These are phyloP conservation scores for Archips crataeganus DNA, from an alignment of 2,888 invertebrate genomes.

Conservation along the genomic window DNA sequence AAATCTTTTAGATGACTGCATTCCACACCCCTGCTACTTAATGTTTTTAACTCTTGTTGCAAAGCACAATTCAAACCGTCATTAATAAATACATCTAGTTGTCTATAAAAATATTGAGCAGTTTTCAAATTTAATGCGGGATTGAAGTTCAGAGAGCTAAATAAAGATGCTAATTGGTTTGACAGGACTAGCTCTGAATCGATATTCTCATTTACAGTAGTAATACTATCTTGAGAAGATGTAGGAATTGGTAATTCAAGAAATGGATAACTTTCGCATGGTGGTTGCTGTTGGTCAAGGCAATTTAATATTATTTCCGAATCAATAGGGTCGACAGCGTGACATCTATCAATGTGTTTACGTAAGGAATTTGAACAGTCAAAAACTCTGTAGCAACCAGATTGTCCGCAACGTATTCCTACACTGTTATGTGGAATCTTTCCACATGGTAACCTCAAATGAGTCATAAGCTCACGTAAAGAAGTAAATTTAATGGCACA, in stretches of 20 bases:
- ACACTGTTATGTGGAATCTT: too few species aligned
- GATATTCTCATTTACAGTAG: neutral
- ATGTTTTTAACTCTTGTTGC: neutral
- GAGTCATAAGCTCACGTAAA: too few species aligned
- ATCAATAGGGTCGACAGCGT: too few species aligned
- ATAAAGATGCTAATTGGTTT: constrained; percentile 1
- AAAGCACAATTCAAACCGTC: neutral
- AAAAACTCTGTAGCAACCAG: too few species aligned
- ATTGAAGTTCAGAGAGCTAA: neutral
- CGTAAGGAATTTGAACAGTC: too few species aligned
- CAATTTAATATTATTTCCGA: too few species aligned
- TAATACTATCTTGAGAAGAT: constrained; percentile 1
- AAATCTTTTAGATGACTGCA: neutral
- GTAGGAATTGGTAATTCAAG: constrained; percentile 1
- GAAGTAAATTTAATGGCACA: too few species aligned
- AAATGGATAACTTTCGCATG: neutral
- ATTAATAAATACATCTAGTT: constrained; percentile 4
- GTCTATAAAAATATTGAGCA: neutral
- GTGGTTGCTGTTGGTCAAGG: too few species aligned
- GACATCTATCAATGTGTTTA: too few species aligned
- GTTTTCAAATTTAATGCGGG: neutral
- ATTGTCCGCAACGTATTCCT: too few species aligned
- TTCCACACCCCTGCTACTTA: neutral
- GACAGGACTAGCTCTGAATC: neutral
- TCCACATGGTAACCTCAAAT: too few species aligned